Percentiles rank a stretch among this genome's conserved stretches.
phyloP scores from a whole-genome alignment of 1,140 invertebrate species.

The Papilio helenus region DNA sequence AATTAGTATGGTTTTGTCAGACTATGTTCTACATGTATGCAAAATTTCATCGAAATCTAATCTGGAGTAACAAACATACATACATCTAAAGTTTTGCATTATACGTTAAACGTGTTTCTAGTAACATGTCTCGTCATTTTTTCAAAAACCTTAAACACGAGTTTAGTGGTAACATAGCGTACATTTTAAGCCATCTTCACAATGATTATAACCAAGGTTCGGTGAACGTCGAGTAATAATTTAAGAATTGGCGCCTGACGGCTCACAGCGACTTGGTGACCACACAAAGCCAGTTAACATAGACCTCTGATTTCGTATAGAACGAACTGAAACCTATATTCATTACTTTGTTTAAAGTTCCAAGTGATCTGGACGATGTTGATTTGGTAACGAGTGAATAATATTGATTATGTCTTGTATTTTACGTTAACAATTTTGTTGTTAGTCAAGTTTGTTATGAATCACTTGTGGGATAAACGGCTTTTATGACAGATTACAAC shows the following conservation, averaged over 20 bases:
- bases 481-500: not conserved
- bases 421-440: not conserved
- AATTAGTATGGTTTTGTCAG: too few species aligned
- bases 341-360: not conserved
- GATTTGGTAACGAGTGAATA: slow-evolving; percentile 10
- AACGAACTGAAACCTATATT: not conserved
- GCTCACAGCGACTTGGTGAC: slow-evolving; percentile 5
- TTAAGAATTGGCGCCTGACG: slow-evolving; percentile 31
- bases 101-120: not conserved
- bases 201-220: slow-evolving; percentile 19
- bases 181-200: slow-evolving; percentile 7
- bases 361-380: not conserved
- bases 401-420: not conserved
- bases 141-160: not conserved
- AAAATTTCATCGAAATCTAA: too few species aligned
- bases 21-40: too few species aligned
- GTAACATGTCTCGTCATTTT: not conserved
- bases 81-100: too few species aligned
- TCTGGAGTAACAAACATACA: too few species aligned
- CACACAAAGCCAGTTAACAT: not conserved
- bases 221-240: slow-evolving; percentile 30
- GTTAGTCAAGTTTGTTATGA: not conserved
- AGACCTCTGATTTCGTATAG: not conserved
- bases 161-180: not conserved
- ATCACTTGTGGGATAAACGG: not conserved